These are phyloP conservation scores for Spodoptera exigua DNA, from an alignment of 2,888 invertebrate genomes.

Conservation along the genomic window DNA sequence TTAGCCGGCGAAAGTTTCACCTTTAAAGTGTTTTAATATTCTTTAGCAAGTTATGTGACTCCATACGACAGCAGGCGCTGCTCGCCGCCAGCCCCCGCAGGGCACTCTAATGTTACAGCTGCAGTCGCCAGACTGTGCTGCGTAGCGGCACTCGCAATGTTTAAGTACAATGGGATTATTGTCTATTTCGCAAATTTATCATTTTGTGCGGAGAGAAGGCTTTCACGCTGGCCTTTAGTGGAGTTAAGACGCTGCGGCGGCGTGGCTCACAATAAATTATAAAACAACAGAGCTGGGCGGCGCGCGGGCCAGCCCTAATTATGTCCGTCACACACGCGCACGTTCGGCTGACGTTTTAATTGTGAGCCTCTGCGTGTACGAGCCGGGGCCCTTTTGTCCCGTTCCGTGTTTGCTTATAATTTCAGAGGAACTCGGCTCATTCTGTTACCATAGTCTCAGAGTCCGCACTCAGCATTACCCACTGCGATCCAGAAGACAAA, in stretches of 20 bases:
- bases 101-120: not conserved
- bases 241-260: constrained; percentile 25
- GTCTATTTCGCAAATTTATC: constrained; percentile 59
- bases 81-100: not conserved
- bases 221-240: constrained; percentile 39
- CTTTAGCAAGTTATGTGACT: constrained; percentile 48
- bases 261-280: constrained; percentile 57
- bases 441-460: constrained; percentile 11
- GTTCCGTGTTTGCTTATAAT: constrained; percentile 48
- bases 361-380: constrained; percentile 41
- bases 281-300: constrained; percentile 49
- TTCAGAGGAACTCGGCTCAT: constrained; percentile 29
- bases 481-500: constrained; percentile 1
- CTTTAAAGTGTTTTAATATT: constrained; percentile 63
- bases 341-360: constrained; percentile 36
- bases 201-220: constrained; percentile 48
- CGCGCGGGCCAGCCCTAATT: constrained; percentile 56
- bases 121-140: too few relatives aligned
- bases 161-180: constrained; percentile 43
- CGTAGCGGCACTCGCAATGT: constrained; percentile 38
- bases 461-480: constrained; percentile 11
- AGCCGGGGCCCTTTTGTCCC: constrained; percentile 44
- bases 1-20: constrained; percentile 56
- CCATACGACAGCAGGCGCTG: constrained; percentile 15
- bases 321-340: constrained; percentile 53